Conservation (phyloP, 2,888 invertebrate genomes). For the Thereva nobilitata region DNA sequence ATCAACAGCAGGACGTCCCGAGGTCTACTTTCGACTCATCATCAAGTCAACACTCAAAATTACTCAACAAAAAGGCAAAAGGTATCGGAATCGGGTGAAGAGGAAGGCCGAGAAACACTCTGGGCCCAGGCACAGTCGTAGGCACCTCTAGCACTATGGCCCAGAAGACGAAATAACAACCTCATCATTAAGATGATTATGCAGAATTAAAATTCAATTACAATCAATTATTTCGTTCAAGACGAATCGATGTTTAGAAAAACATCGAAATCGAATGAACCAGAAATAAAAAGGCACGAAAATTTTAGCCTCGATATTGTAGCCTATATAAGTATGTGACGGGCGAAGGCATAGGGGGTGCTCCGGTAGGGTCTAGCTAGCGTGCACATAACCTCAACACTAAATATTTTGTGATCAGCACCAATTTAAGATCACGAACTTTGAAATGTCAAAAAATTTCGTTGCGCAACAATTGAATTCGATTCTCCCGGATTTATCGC, state of each 20-base stretch:
- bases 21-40: conserved; percentile 33
- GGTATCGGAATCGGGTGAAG: background rate
- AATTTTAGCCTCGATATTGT: background rate
- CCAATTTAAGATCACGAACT: conserved; percentile 35
- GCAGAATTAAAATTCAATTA: conserved; percentile 40
- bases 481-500: conserved; percentile 35
- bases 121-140: background rate
- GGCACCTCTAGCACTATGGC: conserved; percentile 4
- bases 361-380: conserved; percentile 7
- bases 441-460: conserved; percentile 35
- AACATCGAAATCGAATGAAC: conserved; percentile 2
- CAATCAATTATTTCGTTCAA: conserved; percentile 37
- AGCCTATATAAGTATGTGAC: background rate
- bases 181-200: conserved; percentile 38
- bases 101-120: conserved; percentile 7
- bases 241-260: conserved; percentile 23
- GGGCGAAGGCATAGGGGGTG: background rate
- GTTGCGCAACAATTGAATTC: conserved; percentile 31
- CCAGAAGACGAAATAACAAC: conserved; percentile 21
- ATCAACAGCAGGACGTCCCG: conserved; percentile 39
- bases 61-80: conserved; percentile 5
- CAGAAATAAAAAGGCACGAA: background rate
- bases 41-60: conserved; percentile 31
- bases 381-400: conserved; percentile 25
- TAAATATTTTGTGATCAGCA: conserved; percentile 17